phyloP scores from a whole-genome alignment of 2,888 invertebrate species.

The Standfussiana lucernea region DNA sequence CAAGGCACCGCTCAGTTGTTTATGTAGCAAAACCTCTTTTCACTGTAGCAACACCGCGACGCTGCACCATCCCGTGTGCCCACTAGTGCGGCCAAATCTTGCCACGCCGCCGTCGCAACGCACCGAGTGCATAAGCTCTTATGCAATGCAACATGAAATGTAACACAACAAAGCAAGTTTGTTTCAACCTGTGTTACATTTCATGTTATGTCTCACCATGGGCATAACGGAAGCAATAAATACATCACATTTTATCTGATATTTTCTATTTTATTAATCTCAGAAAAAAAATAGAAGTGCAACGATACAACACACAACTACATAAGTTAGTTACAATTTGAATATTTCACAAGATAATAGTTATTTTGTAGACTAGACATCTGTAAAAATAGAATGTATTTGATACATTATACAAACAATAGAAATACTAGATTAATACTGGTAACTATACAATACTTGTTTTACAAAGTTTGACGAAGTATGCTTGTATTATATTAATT shows the following conservation, averaged over 20 bases:
- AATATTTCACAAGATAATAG: background rate
- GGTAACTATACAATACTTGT: background rate
- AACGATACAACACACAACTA: background rate
- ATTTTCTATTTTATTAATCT: constrained; percentile 16
- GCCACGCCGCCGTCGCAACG: no score
- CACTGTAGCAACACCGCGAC: no score
- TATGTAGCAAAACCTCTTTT: no score
- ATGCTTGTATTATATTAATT: background rate
- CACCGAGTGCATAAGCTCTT: no score
- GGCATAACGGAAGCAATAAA: background rate
- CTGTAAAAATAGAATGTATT: background rate
- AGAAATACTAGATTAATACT: constrained; percentile 9
- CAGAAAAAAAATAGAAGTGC: background rate
- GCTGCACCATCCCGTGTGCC: no score
- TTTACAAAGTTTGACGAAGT: background rate
- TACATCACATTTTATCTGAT: background rate
- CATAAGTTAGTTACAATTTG: background rate
- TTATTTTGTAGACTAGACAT: background rate
- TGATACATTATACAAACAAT: constrained; percentile 2
- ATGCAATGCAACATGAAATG: background rate
- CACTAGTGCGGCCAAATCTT: no score
- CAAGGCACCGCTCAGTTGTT: no score
- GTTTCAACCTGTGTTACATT: background rate
- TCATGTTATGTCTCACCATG: background rate
- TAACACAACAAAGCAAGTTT: background rate